Evolutionary conservation across 1,140 invertebrate species (phyloP).

Genomic region (Caenorhabditis briggsae): DNA sequence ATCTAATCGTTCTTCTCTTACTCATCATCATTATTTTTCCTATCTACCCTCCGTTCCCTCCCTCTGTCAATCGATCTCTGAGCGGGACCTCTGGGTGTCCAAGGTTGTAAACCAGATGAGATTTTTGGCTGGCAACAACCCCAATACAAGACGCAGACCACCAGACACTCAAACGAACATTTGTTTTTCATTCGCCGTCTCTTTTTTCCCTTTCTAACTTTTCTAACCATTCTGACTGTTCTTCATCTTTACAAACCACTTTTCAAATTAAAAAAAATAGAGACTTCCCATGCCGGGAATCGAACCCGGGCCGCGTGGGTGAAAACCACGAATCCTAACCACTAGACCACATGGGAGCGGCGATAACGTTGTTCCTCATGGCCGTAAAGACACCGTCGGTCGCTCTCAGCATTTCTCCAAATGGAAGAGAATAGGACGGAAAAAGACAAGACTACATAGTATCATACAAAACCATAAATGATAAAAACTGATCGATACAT

Average conservation of each 20-base stretch:
- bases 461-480: background rate
- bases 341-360: slow-evolving; percentile 62
- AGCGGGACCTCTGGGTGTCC: background rate
- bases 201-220: background rate
- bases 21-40: background rate
- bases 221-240: background rate
- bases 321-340: slow-evolving; percentile 89
- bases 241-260: background rate
- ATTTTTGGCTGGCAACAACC: background rate
- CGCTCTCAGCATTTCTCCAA: background rate
- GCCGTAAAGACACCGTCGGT: background rate
- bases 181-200: slow-evolving; percentile 11
- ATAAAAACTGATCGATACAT: slow-evolving; percentile 19
- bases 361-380: background rate
- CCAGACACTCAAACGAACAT: slow-evolving; percentile 21
- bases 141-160: background rate
- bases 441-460: slow-evolving; percentile 2
- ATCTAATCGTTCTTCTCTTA: background rate
- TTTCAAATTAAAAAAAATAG: background rate
- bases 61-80: background rate
- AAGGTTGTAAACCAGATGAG: slow-evolving; percentile 38
- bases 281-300: slow-evolving; percentile 86
- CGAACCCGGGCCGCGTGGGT: slow-evolving; percentile 87
- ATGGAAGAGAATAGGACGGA: background rate
- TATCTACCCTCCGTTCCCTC: background rate